These are phyloP conservation scores for Agelas oroides DNA, from an alignment of 37 sponge, comb jelly and placozoan species.

Conservation along the genomic window DNA sequence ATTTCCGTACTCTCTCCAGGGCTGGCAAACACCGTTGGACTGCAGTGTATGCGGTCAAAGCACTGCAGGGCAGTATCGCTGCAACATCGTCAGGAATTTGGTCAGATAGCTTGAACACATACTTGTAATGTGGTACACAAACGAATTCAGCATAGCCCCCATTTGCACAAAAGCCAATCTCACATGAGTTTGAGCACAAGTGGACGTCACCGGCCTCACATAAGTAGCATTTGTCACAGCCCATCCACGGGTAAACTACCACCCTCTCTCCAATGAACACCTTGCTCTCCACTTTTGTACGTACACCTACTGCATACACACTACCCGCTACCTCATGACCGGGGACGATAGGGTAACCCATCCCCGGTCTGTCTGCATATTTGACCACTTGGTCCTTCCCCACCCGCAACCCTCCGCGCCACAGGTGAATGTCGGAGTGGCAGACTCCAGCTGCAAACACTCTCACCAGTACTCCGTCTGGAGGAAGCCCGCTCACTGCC, in stretches of 20 bases:
- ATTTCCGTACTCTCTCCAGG: neutral
- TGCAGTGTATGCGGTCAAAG: conserved; percentile 52
- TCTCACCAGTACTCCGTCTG: conserved; percentile 38
- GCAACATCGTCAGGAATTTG: conserved; percentile 6
- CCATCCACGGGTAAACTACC: conserved; percentile 49
- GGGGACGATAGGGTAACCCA: conserved; percentile 51
- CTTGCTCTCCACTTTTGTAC: neutral
- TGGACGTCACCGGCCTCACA: conserved; percentile 29
- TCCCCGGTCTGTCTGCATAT: conserved; percentile 24
- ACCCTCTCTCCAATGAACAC: conserved; percentile 44
- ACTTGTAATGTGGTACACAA: conserved; percentile 23
- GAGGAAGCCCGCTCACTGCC: conserved; percentile 1
- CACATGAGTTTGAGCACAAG: conserved; percentile 9
- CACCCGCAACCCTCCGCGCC: conserved; percentile 31
- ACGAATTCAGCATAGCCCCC: conserved; percentile 66
- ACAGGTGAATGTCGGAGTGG: conserved; percentile 41
- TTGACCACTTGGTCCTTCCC: neutral
- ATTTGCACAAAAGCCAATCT: conserved; percentile 36
- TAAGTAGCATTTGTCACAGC: conserved; percentile 39
- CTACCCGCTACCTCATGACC: conserved; percentile 63
- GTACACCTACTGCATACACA: conserved; percentile 28
- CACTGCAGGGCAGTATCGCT: conserved; percentile 37
- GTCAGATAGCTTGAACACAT: conserved; percentile 7
- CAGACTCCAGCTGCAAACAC: conserved; percentile 48
- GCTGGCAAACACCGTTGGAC: conserved; percentile 2